Conservation (phyloP, 2,113 vertebrate species). For the Tyrannus savana region DNA sequence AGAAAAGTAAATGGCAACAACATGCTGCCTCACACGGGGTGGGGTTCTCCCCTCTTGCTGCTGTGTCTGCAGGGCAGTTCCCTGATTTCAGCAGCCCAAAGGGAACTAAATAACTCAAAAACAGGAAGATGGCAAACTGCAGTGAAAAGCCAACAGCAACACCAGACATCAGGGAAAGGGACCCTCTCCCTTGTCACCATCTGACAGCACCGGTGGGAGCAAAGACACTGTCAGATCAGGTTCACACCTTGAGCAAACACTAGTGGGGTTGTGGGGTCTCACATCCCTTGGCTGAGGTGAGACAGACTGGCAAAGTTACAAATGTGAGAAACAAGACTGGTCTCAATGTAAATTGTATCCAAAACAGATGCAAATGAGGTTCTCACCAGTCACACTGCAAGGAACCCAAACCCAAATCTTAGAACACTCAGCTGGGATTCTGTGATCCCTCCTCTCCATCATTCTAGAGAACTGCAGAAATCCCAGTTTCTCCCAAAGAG, state of each 20-base stretch:
- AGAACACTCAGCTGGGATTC: neutral
- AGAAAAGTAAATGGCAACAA: neutral
- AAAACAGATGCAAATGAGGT: neutral
- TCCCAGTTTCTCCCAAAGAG: neutral
- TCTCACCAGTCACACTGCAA: fast-evolving
- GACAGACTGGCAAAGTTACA: neutral
- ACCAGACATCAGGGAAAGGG: neutral
- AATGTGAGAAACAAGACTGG: fast-evolving
- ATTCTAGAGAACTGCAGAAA: neutral
- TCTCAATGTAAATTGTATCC: neutral
- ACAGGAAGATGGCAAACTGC: neutral
- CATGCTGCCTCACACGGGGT: neutral
- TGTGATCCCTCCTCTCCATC: neutral
- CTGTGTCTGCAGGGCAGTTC: neutral
- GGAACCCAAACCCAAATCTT: neutral
- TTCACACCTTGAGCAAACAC: neutral
- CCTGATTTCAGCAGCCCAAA: neutral
- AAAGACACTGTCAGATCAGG: neutral
- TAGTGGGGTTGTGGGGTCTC: neutral
- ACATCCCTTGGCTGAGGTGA: neutral
- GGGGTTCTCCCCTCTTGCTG: neutral
- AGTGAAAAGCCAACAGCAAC: neutral
- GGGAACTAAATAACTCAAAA: neutral
- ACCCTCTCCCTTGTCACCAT: neutral
- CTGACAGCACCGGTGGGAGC: fast-evolving